Conservation (phyloP, 2,797 vertebrate genomes). For the Lagorchestes hirsutus region DNA sequence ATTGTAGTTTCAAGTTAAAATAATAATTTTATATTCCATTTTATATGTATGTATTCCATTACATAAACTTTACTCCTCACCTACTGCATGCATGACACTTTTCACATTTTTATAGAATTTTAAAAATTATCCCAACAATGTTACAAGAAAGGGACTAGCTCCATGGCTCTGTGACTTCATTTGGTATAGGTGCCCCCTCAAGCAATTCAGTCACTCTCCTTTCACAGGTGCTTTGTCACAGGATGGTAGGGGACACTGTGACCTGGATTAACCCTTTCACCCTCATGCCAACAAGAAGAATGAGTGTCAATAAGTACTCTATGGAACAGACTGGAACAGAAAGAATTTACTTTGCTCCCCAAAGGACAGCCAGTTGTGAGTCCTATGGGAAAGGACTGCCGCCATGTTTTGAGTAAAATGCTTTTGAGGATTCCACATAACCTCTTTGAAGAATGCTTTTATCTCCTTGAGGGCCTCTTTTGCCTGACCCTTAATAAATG, state of each 20-base stretch:
- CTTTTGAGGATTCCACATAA: not conserved
- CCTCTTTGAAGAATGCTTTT: not conserved
- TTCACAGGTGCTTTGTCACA: not conserved
- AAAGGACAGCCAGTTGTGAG: not conserved
- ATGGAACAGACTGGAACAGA: not conserved
- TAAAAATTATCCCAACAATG: not conserved
- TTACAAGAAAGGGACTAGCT: not conserved
- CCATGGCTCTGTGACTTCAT: not conserved
- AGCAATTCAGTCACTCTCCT: not conserved
- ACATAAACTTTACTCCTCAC: not conserved
- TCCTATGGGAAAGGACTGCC: not conserved
- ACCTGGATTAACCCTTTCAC: not conserved
- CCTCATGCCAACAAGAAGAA: not conserved
- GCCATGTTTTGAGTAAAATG: not conserved
- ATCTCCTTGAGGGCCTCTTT: not conserved
- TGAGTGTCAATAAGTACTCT: not conserved
- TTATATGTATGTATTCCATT: not conserved
- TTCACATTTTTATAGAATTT: not conserved
- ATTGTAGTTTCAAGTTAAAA: not conserved
- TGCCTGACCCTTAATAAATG: not conserved
- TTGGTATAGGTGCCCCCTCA: not conserved
- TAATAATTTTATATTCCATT: not conserved
- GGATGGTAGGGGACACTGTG: not conserved
- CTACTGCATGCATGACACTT: not conserved
- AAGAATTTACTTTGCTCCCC: not conserved